Percentiles rank a stretch among this genome's conserved stretches.
These are phyloP conservation scores for Willisornis vidua DNA, from an alignment of 2,113 vertebrate species.

Conservation along the genomic window DNA sequence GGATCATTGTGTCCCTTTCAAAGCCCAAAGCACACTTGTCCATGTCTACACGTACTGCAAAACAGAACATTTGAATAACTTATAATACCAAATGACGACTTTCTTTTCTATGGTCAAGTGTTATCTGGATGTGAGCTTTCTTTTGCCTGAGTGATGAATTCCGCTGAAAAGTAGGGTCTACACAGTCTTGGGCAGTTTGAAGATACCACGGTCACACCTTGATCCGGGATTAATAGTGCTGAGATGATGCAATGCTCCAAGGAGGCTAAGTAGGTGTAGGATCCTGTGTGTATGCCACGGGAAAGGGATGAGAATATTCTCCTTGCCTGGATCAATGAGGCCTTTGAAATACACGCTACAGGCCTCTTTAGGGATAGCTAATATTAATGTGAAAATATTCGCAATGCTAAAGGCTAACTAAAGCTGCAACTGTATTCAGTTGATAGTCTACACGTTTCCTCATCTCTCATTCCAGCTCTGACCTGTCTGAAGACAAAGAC, in stretches of 20 bases:
- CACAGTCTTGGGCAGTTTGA: background rate
- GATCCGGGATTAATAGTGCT: background rate
- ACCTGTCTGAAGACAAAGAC: background rate
- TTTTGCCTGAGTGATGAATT: background rate
- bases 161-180: background rate
- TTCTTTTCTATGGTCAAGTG: background rate
- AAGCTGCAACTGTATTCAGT: background rate
- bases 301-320: background rate
- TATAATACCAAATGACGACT: background rate
- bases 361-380: background rate
- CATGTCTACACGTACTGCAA: background rate
- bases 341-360: background rate
- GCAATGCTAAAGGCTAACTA: background rate
- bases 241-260: background rate
- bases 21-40: background rate
- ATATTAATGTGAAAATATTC: slow-evolving; percentile 29
- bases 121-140: background rate
- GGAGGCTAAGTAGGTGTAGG: background rate
- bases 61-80: background rate
- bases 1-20: background rate
- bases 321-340: background rate
- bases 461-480: background rate
- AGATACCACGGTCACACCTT: background rate
- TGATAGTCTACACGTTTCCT: background rate
- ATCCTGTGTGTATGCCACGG: background rate